Base-by-base conservation (phyloP, 1,140 invertebrate species). In the Aricia agestis region DNA sequence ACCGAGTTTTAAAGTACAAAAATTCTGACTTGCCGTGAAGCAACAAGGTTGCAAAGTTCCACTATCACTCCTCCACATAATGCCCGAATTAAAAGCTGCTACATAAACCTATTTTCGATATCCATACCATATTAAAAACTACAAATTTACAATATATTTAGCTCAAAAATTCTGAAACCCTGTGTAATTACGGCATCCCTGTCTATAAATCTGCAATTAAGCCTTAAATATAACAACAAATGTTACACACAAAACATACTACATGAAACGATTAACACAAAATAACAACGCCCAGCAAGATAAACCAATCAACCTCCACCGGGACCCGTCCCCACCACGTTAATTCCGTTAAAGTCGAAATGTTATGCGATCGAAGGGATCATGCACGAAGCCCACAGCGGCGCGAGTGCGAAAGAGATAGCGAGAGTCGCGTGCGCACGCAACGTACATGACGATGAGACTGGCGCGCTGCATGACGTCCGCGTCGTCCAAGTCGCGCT, bases 381-480 rank as follows among this genome's bases (percentile, higher is more conserved):
- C 59, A 63, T 63, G 59, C 59, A 63, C 59, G 59, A 63, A 63
- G 59, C 59, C 59, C 59, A 63, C 18, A 25, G 18, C 59, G 10
- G 18, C 59, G 59, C 59, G 59, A 63, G 59, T 63, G 59, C 59
- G 59, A 63, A 25, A 59, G 58, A 63, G 59, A 63, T 63, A 63
- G 59, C 18, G 59, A 63, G 17, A 63, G 18, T 63, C 59, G 59
- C 70, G 70, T 67, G 66, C 66, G 68, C 61, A 72, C 72, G 72
- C 59, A 72, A 95, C 95, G 93, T 96, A 96, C 95, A 96, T 96
- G 86, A 96, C 95, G 90, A 96, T 96, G 87, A 96, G 95, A 93
- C 95, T 96, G 84, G 95, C 95, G 86, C 95, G 94, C 92, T 96
- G 95, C 93, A 96, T 95, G 79, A 95, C 95, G 85, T 95, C 95